phyloP scores from a whole-genome alignment of 2,888 invertebrate genomes.

The Selenia dentaria region DNA sequence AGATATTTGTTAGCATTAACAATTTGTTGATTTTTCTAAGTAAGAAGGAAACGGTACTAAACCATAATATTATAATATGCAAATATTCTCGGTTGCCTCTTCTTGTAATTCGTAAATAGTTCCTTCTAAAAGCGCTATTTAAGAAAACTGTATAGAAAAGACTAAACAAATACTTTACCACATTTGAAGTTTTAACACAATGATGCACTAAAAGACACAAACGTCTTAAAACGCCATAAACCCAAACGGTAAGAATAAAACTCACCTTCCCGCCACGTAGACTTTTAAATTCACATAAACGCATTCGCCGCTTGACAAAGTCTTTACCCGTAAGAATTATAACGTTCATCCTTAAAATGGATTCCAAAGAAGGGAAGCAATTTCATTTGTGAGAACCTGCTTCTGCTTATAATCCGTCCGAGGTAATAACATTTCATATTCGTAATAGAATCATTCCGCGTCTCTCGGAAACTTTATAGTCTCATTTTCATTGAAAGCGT shows the following conservation, averaged over 20 bases:
- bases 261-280: conserved; percentile 24
- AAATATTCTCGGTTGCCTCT: no score
- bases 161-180: background rate
- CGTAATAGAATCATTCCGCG: conserved; percentile 84
- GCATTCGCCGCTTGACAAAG: conserved; percentile 62
- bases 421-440: conserved; percentile 85
- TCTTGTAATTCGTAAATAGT: no score
- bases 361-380: conserved; percentile 82
- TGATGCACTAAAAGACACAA: conserved; percentile 17
- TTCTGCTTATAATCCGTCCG: conserved; percentile 83
- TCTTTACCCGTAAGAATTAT: conserved; percentile 81
- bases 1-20: no score
- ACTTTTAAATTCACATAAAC: conserved; percentile 32
- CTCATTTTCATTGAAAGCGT: conserved; percentile 83
- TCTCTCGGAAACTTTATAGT: conserved; percentile 82
- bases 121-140: no score
- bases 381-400: conserved; percentile 83
- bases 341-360: conserved; percentile 82
- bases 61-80: no score
- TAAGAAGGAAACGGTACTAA: no score
- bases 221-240: conserved; percentile 21
- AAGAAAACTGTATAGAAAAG: no score
- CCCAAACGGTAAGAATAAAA: conserved; percentile 20
- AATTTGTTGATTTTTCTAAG: no score
- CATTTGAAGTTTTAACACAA: conserved; percentile 10